A percentile compares a stretch with the other conserved stretches of the same genome.
Conservation (phyloP, 2,888 invertebrate species). For the Parochlus steinenii region DNA sequence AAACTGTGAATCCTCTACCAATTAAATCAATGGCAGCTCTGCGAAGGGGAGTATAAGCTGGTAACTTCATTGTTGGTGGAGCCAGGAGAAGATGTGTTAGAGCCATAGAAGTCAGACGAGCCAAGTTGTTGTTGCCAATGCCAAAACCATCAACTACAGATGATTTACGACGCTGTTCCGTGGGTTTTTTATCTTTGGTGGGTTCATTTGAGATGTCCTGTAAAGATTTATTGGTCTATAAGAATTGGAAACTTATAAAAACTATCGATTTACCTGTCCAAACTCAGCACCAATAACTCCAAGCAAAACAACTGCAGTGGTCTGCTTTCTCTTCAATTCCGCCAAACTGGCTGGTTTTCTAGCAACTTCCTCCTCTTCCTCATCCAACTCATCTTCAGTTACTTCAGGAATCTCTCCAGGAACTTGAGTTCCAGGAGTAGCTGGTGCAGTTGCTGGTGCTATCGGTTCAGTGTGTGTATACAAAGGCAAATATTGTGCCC, state of each 20-base stretch:
- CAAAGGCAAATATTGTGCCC: constrained; percentile 89
- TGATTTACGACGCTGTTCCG: constrained; percentile 44
- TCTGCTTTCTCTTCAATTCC: constrained; percentile 84
- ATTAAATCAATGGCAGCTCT: constrained; percentile 94
- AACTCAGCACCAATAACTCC: constrained; percentile 98
- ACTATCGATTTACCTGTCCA: constrained; percentile 86
- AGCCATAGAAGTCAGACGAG: constrained; percentile 85
- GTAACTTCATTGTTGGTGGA: constrained; percentile 67
- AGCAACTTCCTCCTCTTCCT: constrained; percentile 72
- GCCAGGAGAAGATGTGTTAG: constrained; percentile 81
- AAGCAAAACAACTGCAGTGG: constrained; percentile 88
- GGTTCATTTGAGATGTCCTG: no score
- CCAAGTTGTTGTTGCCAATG: constrained; percentile 73
- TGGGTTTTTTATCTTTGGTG: constrained; percentile 17
- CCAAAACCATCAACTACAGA: constrained; percentile 77
- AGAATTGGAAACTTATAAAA: constrained; percentile 34
- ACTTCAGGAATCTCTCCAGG: constrained; percentile 13
- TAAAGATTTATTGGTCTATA: constrained; percentile 11
- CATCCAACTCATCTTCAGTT: constrained; percentile 68
- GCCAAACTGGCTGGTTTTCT: constrained; percentile 72
- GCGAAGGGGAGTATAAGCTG: constrained; percentile 81
- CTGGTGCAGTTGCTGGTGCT: constrained; percentile 42
- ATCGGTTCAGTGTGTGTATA: constrained; percentile 68
- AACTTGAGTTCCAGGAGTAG: constrained; percentile 19
- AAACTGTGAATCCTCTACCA: constrained; percentile 93